These are phyloP conservation scores for Periophthalmus magnuspinnatus DNA, from an alignment of 2,797 vertebrate species.

Conservation along the genomic window DNA sequence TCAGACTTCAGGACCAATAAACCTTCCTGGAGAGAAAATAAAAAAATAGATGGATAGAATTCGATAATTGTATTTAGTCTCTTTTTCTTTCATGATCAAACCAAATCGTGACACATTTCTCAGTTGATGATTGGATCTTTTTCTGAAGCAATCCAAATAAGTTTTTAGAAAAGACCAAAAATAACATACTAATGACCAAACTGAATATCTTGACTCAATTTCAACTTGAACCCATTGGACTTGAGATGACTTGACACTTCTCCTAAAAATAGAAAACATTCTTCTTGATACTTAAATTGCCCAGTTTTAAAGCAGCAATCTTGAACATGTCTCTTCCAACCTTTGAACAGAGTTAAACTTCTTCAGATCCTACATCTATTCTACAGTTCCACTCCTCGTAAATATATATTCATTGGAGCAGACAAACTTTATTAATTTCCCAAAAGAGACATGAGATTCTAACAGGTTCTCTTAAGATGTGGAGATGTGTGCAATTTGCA, in stretches of 20 bases:
- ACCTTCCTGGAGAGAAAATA: slow-evolving; percentile 80
- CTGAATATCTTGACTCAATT: too few relatives aligned
- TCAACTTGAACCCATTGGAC: too few relatives aligned
- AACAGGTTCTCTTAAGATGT: slow-evolving; percentile 28
- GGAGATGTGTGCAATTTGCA: slow-evolving; percentile 28
- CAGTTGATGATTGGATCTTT: too few relatives aligned
- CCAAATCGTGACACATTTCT: neutral
- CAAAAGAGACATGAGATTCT: slow-evolving; percentile 23
- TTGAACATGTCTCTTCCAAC: too few relatives aligned
- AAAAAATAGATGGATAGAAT: too few relatives aligned
- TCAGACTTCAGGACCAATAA: slow-evolving; percentile 89
- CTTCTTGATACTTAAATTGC: too few relatives aligned
- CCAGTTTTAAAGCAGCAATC: too few relatives aligned
- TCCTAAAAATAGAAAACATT: too few relatives aligned
- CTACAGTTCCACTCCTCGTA: slow-evolving; percentile 9
- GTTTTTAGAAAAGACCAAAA: too few relatives aligned
- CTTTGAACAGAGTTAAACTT: neutral
- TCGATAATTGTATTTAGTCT: neutral
- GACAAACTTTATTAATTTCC: slow-evolving; percentile 26
- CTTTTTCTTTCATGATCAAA: neutral
- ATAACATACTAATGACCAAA: too few relatives aligned
- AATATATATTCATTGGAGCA: slow-evolving; percentile 11
- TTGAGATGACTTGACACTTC: too few relatives aligned
- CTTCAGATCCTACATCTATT: neutral
- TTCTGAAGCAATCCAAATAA: neutral